phyloP scores from a whole-genome alignment of 2,113 vertebrate genomes.

The Carettochelys insculpta region DNA sequence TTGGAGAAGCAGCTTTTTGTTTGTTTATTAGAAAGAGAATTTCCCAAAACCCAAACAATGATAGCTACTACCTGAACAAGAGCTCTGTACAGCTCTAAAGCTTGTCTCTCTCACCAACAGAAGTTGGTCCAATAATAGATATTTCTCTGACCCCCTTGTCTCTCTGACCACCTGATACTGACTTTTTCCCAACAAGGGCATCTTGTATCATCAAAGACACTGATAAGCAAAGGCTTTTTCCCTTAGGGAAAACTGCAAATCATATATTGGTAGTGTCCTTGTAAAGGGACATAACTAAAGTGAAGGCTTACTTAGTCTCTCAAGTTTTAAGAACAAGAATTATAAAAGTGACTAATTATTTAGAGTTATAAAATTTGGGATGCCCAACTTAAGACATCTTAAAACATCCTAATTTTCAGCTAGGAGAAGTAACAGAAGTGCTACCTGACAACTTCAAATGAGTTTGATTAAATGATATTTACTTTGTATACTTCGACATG shows the following conservation, averaged over 20 bases:
- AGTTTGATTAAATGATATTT: too few relatives aligned
- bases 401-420: not conserved
- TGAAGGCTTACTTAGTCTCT: fast-evolving
- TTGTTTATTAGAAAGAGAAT: not conserved
- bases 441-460: too few relatives aligned
- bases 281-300: not conserved
- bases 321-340: not conserved
- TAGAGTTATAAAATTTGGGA: not conserved
- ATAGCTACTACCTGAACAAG: not conserved
- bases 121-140: too few relatives aligned
- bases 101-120: too few relatives aligned
- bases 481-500: too few relatives aligned
- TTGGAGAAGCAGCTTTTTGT: not conserved
- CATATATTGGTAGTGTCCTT: not conserved
- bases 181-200: too few relatives aligned
- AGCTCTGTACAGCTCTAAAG: not conserved
- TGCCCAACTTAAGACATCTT: not conserved
- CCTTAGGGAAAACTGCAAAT: not conserved
- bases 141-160: too few relatives aligned
- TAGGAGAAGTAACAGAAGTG: not conserved
- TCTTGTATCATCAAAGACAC: not conserved
- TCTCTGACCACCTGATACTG: too few relatives aligned
- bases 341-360: not conserved
- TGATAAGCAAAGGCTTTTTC: not conserved
- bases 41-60: not conserved